Percentiles rank a stretch among this genome's conserved stretches.
phyloP scores from a whole-genome alignment of 2,113 vertebrate species.

The Gopherus evgoodei region DNA sequence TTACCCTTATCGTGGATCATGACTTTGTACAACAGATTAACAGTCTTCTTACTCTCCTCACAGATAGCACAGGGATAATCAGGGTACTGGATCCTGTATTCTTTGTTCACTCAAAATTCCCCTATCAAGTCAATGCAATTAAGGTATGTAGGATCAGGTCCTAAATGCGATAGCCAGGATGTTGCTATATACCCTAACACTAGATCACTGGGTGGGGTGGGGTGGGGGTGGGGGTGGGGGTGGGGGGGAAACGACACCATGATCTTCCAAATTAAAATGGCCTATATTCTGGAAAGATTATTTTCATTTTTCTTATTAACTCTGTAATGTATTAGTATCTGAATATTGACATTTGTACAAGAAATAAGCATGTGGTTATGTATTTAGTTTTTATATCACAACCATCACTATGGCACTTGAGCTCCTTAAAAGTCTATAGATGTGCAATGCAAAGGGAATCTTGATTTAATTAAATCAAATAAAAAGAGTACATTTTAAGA shows the following conservation, averaged over 20 bases:
- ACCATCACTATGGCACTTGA: neutral
- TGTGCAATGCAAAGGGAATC: neutral
- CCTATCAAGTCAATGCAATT: neutral
- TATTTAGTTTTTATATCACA: neutral
- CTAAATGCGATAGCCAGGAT: neutral
- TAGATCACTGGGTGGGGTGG: neutral
- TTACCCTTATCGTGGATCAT: neutral
- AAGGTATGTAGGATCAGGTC: neutral
- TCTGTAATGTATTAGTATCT: neutral
- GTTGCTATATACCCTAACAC: neutral
- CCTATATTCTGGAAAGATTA: neutral
- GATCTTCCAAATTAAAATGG: neutral
- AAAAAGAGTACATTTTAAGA: neutral
- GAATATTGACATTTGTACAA: neutral
- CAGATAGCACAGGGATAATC: neutral
- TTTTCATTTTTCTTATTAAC: neutral
- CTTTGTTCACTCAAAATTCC: neutral
- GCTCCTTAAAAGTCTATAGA: neutral
- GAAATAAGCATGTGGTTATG: neutral
- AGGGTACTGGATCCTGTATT: neutral
- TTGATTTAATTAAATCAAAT: neutral
- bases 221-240: no score
- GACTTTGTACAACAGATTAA: neutral
- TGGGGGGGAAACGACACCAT: no score
- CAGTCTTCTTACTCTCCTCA: neutral